Conservation (phyloP, 64 coral and sea anemone species). For the Pocillopora verrucosa region DNA sequence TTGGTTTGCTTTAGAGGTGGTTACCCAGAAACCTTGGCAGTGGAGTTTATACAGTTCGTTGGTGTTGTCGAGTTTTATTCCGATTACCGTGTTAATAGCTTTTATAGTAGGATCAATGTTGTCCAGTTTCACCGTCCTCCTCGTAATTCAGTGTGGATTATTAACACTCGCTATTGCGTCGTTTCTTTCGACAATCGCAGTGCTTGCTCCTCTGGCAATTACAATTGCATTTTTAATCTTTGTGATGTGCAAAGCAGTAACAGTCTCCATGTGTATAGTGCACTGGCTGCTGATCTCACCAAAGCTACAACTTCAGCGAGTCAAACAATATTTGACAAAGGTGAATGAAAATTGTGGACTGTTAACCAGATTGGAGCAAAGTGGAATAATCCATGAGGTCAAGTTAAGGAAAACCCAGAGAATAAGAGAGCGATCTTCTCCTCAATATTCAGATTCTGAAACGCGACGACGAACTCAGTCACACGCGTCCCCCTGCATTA, state of each 20-base stretch:
- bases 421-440: not conserved
- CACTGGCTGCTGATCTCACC: not conserved
- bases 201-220: slow-evolving; percentile 7
- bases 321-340: not conserved
- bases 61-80: not conserved
- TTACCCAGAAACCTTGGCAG: slow-evolving; percentile 25
- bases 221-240: not conserved
- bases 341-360: too few relatives aligned
- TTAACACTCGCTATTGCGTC: not conserved
- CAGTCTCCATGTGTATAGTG: not conserved
- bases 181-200: not conserved
- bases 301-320: not conserved
- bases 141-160: slow-evolving; percentile 9
- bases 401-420: not conserved
- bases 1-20: slow-evolving; percentile 14
- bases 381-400: not conserved
- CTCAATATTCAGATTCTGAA: not conserved
- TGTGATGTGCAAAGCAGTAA: not conserved
- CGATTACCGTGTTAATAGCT: not conserved
- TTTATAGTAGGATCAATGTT: not conserved
- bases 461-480: not conserved
- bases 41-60: slow-evolving; percentile 15
- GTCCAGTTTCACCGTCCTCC: not conserved
- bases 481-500: too few relatives aligned
- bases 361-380: not conserved